Evolutionary conservation across 2,888 invertebrate genomes (phyloP).

Genomic region (Trichacis sp.): DNA sequence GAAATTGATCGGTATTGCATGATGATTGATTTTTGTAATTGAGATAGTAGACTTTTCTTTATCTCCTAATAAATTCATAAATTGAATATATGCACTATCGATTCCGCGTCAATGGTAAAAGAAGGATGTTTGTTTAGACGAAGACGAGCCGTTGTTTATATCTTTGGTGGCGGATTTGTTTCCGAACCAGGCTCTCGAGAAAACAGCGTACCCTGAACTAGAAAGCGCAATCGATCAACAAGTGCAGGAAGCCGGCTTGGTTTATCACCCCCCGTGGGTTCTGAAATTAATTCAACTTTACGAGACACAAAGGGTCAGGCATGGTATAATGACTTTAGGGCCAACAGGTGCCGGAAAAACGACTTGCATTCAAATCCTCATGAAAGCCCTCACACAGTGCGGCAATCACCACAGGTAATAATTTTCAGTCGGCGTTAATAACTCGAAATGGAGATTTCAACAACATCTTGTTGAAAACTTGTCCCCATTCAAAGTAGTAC

Average conservation of each 20-base stretch:
- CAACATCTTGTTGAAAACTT: too few species aligned
- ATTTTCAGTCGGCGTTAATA: too few species aligned
- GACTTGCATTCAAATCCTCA: conserved; percentile 88
- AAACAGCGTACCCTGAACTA: conserved; percentile 87
- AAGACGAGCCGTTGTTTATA: conserved; percentile 97
- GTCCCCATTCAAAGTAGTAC: too few species aligned
- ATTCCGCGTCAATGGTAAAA: too few species aligned
- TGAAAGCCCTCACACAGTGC: conserved; percentile 89
- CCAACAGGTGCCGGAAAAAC: conserved; percentile 93
- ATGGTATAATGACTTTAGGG: conserved; percentile 96
- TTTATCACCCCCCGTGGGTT: conserved; percentile 95
- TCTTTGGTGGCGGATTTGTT: conserved; percentile 95
- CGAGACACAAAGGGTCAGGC: conserved; percentile 94
- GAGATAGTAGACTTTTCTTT: too few species aligned
- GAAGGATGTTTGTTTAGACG: conserved; percentile 79
- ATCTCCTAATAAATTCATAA: conserved; percentile 1
- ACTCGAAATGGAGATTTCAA: too few species aligned
- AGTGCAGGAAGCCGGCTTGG: conserved; percentile 82
- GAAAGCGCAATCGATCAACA: conserved; percentile 89
- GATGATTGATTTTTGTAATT: background rate
- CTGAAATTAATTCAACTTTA: conserved; percentile 95
- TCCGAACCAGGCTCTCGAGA: conserved; percentile 93
- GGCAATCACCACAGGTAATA: conserved; percentile 85
- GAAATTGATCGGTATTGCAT: conserved; percentile 82
- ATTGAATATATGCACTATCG: too few species aligned